Percentiles rank a stretch among this genome's conserved stretches.
Evolutionary conservation across 2,888 invertebrate genomes (phyloP).

Genomic region (Drosophila limbata): DNA sequence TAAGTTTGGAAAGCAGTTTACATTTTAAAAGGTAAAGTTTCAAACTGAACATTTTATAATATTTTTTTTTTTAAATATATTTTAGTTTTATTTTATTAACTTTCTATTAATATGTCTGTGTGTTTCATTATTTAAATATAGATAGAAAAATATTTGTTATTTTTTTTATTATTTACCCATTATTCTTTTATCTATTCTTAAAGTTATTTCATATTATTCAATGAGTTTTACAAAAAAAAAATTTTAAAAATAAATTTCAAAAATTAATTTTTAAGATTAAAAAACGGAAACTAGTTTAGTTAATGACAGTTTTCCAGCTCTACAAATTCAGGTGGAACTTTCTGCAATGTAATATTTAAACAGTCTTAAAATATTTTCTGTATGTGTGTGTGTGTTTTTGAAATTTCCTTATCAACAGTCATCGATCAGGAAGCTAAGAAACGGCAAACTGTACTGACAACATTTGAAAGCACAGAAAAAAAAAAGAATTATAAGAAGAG

Average conservation of each 20-base stretch:
- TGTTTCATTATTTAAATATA: too few relatives aligned
- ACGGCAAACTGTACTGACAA: conserved; percentile 66
- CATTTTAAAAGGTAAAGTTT: too few relatives aligned
- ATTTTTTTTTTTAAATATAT: too few relatives aligned
- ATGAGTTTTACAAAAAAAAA: too few relatives aligned
- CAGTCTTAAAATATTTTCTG: conserved; percentile 3
- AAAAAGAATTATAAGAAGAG: conserved; percentile 11
- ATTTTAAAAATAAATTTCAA: not conserved
- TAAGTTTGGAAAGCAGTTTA: too few relatives aligned
- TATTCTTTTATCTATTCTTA: too few relatives aligned
- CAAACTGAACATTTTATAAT: too few relatives aligned
- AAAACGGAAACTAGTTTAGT: not conserved
- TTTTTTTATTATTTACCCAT: too few relatives aligned
- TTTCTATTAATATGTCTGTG: too few relatives aligned
- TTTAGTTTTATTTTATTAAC: too few relatives aligned
- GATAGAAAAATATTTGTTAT: too few relatives aligned
- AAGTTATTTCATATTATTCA: too few relatives aligned
- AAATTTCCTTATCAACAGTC: conserved; percentile 21
- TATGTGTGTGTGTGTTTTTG: conserved; percentile 15
- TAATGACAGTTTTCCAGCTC: not conserved
- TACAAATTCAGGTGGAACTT: not conserved
- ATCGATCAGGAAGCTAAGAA: conserved; percentile 58
- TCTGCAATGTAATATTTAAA: conserved; percentile 3
- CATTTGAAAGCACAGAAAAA: conserved; percentile 11
- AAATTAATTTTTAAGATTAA: not conserved